Percentiles rank a stretch among this genome's conserved stretches.
Conservation (phyloP, 1,140 invertebrate species). For the Leptinotarsa undecemlineata region DNA sequence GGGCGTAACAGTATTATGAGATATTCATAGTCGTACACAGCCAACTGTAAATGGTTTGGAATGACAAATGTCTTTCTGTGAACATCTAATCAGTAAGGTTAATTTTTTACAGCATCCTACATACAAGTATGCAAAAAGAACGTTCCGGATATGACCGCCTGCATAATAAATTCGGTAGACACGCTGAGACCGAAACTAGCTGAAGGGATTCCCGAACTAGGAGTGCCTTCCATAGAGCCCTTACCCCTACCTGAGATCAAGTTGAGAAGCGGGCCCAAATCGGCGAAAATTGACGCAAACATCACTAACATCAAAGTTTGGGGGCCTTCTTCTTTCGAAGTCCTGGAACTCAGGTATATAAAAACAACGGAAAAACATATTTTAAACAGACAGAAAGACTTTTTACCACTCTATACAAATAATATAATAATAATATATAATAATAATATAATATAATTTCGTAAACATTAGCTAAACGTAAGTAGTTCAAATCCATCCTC, state of each 20-base stretch:
- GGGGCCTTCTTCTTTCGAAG: slow-evolving; percentile 47
- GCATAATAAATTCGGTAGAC: slow-evolving; percentile 68
- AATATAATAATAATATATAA: too few species aligned
- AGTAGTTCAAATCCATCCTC: too few species aligned
- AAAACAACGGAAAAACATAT: too few species aligned
- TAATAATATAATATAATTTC: too few species aligned
- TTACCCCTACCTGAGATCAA: slow-evolving; percentile 61
- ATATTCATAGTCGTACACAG: too few species aligned
- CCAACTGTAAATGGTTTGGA: too few species aligned
- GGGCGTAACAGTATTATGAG: too few species aligned
- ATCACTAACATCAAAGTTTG: slow-evolving; percentile 50
- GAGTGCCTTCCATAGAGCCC: slow-evolving; percentile 69
- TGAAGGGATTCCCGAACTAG: slow-evolving; percentile 68
- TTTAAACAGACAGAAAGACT: too few species aligned
- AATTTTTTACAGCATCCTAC: slow-evolving; percentile 61
- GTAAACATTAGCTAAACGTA: too few species aligned
- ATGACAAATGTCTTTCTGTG: too few species aligned
- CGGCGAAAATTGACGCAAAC: slow-evolving; percentile 47
- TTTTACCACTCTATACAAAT: too few species aligned
- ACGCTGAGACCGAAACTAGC: slow-evolving; percentile 62
- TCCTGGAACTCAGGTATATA: slow-evolving; percentile 46
- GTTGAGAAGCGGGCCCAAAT: slow-evolving; percentile 45
- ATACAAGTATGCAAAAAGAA: slow-evolving; percentile 68
- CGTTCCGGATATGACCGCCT: slow-evolving; percentile 66
- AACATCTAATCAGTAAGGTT: too few species aligned